phyloP scores from a whole-genome alignment of 1,140 invertebrate species.

The Oedothorax gibbosus region DNA sequence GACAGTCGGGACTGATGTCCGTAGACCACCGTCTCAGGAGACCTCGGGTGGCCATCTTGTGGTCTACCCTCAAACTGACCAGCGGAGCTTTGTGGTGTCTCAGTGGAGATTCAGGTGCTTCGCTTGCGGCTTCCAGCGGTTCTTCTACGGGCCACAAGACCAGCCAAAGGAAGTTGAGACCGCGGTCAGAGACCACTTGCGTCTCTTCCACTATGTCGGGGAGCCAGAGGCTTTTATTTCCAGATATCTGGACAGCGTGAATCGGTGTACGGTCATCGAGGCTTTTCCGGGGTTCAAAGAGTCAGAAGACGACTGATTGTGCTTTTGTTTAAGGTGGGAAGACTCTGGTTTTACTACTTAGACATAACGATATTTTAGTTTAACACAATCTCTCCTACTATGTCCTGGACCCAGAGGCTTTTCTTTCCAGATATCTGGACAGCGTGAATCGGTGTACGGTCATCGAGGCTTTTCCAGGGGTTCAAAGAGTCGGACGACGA shows the following conservation, averaged over 20 bases:
- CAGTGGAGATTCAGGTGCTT: slow-evolving; percentile 20
- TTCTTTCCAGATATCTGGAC: slow-evolving; percentile 7
- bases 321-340: no score
- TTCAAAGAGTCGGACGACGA: neutral
- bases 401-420: slow-evolving; percentile 1
- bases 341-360: no score
- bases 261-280: slow-evolving; percentile 21
- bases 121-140: slow-evolving; percentile 13
- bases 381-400: neutral
- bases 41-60: no score
- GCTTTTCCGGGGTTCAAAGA: slow-evolving; percentile 10
- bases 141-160: neutral
- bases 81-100: neutral
- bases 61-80: neutral
- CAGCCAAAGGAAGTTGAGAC: neutral
- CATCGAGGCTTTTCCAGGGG: slow-evolving; percentile 30
- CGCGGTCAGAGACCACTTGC: slow-evolving; percentile 5
- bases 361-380: no score
- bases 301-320: neutral
- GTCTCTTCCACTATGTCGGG: neutral
- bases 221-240: slow-evolving; percentile 11
- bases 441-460: neutral
- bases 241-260: neutral
- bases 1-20: no score
- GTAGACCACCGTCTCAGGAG: no score